Evolutionary conservation across 2,113 vertebrate species (phyloP).

Genomic region (Boleophthalmus pectinirostris): DNA sequence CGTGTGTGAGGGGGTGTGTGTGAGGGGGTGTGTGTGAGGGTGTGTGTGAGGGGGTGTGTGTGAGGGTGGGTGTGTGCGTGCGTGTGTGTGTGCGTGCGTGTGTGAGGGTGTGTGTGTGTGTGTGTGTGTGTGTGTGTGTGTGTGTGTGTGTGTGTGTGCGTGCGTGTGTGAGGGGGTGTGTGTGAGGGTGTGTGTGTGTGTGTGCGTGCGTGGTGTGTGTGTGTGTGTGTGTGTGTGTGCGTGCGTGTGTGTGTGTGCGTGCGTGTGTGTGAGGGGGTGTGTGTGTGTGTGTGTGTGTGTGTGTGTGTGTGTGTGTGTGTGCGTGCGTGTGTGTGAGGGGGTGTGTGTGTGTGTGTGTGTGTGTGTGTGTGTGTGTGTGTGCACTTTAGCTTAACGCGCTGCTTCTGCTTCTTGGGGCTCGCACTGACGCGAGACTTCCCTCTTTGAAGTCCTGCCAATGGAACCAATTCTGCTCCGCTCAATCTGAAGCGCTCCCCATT

Average conservation of each 20-base stretch:
- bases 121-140: conserved; percentile 20
- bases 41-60: too few relatives aligned
- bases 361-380: conserved; percentile 15
- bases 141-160: conserved; percentile 11
- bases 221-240: conserved; percentile 19
- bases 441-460: conserved; percentile 74
- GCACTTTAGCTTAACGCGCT: conserved; percentile 43
- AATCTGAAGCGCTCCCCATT: conserved; percentile 60
- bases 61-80: too few relatives aligned
- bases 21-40: conserved; percentile 17
- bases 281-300: conserved; percentile 12
- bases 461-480: conserved; percentile 66
- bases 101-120: too few relatives aligned
- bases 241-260: conserved; percentile 1
- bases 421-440: conserved; percentile 59
- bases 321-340: conserved; percentile 6
- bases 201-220: conserved; percentile 4
- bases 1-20: conserved; percentile 6
- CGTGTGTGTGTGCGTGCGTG: conserved; percentile 23
- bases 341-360: conserved; percentile 6
- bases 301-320: conserved; percentile 6
- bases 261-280: conserved; percentile 13
- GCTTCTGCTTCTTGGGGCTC: conserved; percentile 64
- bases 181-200: conserved; percentile 12
- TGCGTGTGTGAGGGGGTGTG: too few relatives aligned